These are phyloP conservation scores for Bambusicola thoracicus DNA, from an alignment of 2,113 vertebrate genomes.

Conservation along the genomic window DNA sequence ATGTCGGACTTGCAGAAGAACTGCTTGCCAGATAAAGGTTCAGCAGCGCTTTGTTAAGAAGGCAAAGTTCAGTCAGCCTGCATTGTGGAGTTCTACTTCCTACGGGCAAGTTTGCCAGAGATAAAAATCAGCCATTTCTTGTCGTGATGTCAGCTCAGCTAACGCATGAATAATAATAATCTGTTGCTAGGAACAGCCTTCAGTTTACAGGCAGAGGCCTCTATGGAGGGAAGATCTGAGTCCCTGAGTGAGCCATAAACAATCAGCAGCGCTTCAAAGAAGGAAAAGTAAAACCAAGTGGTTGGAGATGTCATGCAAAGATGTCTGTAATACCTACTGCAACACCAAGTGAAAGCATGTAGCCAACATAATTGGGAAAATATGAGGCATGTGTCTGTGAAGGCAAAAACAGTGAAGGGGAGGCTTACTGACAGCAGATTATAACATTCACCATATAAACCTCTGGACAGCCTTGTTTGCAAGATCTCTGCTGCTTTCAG, in stretches of 20 bases:
- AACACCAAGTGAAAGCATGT: constrained; percentile 4
- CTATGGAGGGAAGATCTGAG: constrained; percentile 11
- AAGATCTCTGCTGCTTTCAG: background rate
- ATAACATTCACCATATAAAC: background rate
- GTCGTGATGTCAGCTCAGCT: background rate
- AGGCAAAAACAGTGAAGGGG: background rate
- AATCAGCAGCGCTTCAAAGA: constrained; percentile 5
- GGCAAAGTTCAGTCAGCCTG: background rate
- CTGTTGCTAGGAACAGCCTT: constrained; percentile 50
- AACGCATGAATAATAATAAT: constrained; percentile 25
- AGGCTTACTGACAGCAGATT: background rate
- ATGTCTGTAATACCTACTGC: constrained; percentile 13
- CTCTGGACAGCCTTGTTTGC: background rate
- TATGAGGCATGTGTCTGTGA: background rate
- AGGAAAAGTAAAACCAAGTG: background rate
- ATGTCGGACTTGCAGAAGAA: background rate
- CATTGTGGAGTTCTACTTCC: constrained; percentile 5
- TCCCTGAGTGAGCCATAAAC: constrained; percentile 41
- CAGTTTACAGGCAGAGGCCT: constrained; percentile 43
- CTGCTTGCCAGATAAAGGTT: background rate
- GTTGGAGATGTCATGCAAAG: background rate
- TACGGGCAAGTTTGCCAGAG: background rate
- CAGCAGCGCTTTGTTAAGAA: background rate
- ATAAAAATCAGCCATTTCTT: constrained; percentile 47
- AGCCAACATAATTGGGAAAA: background rate